A percentile compares a stretch with the other conserved stretches of the same genome.
phyloP scores from a whole-genome alignment of 2,797 vertebrate species.

The Dermochelys coriacea region DNA sequence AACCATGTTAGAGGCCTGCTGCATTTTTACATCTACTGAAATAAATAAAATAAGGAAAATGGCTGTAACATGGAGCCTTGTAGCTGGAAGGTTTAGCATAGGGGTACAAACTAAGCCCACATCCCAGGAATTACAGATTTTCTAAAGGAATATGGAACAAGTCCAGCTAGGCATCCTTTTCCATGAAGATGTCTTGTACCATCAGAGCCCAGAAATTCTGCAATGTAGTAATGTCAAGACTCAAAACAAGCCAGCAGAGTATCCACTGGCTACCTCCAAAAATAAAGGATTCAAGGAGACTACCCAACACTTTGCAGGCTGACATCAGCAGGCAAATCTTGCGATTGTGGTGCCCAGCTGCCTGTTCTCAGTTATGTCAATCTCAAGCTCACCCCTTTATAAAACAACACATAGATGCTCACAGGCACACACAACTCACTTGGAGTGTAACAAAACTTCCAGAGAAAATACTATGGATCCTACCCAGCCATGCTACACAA shows the following conservation, averaged over 20 bases:
- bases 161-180: neutral
- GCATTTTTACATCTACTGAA: rapidly evolving
- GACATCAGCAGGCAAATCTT: slow-evolving; percentile 1
- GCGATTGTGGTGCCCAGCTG: neutral
- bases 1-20: rapidly evolving
- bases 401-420: neutral
- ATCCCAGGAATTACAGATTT: neutral
- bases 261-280: slow-evolving; percentile 32
- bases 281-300: neutral
- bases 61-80: rapidly evolving
- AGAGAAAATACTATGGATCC: slow-evolving; percentile 28
- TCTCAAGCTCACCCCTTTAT: neutral
- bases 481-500: neutral
- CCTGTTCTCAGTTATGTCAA: slow-evolving; percentile 1
- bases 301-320: neutral
- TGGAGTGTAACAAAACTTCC: neutral
- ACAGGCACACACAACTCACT: neutral
- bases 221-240: neutral
- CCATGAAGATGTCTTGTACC: neutral
- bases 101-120: neutral
- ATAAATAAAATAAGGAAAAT: neutral
- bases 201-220: neutral
- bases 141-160: neutral
- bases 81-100: neutral
- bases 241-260: neutral